Conservation (phyloP, 37 sponge, comb jelly and placozoan species). For the Geodia barretti region DNA sequence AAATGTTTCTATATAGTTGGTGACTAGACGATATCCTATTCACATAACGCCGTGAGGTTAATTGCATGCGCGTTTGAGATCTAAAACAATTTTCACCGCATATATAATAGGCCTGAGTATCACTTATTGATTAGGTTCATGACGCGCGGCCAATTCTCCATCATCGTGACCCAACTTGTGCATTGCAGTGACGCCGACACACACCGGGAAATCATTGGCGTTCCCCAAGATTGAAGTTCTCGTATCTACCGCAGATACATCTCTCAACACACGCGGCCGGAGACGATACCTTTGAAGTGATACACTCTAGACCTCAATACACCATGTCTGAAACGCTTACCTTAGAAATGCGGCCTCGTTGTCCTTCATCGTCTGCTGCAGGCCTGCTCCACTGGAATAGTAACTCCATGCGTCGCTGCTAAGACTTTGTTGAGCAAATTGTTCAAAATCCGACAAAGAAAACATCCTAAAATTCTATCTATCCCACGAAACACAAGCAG, state of each 20-base stretch:
- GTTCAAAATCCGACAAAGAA: constrained; percentile 74
- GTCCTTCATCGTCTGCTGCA: constrained; percentile 78
- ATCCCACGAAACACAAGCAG: too few species aligned
- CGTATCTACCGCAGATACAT: constrained; percentile 29
- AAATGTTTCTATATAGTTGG: too few species aligned
- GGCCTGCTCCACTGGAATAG: constrained; percentile 82
- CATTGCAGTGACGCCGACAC: constrained; percentile 75
- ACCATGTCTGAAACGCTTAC: constrained; percentile 14
- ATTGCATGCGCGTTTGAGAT: too few species aligned
- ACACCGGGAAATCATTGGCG: constrained; percentile 44
- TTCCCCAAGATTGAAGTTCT: constrained; percentile 43
- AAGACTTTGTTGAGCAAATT: constrained; percentile 44
- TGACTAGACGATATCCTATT: too few species aligned
- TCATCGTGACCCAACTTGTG: constrained; percentile 71
- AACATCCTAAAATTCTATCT: too few species aligned
- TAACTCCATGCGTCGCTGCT: constrained; percentile 78
- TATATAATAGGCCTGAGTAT: too few species aligned
- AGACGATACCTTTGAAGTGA: constrained; percentile 35
- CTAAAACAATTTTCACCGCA: too few species aligned
- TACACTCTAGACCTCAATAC: not conserved
- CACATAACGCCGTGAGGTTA: too few species aligned
- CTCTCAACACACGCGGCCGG: constrained; percentile 50
- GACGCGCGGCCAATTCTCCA: constrained; percentile 65
- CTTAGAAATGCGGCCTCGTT: constrained; percentile 80
- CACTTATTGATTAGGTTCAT: too few species aligned